These are phyloP conservation scores for Poecilus cupreus DNA, from an alignment of 2,888 invertebrate species.

Conservation along the genomic window DNA sequence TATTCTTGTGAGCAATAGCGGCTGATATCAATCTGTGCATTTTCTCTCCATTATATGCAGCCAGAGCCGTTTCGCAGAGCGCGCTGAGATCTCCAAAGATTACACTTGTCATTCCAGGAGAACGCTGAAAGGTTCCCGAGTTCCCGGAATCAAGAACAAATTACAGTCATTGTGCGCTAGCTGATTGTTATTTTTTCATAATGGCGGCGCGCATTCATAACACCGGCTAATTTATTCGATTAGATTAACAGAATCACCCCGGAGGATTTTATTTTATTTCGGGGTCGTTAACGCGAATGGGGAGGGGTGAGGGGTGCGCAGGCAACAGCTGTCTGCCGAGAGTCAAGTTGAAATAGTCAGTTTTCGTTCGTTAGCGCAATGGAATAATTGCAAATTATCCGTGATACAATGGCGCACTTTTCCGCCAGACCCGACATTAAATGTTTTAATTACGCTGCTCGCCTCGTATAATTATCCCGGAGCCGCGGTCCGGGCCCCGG, in stretches of 20 bases:
- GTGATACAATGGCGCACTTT: slow-evolving; percentile 28
- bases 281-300: neutral
- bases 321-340: neutral
- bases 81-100: neutral
- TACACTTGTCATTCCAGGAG: neutral
- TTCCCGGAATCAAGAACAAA: slow-evolving; percentile 28
- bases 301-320: neutral
- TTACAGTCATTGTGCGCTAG: slow-evolving; percentile 19
- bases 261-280: slow-evolving; percentile 20
- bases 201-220: slow-evolving; percentile 14
- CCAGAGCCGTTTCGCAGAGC: no score
- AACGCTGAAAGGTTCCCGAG: neutral
- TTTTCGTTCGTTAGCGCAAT: neutral
- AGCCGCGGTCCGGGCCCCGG: neutral
- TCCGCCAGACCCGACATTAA: neutral
- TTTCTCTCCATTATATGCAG: slow-evolving; percentile 10
- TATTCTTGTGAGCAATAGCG: neutral
- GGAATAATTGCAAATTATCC: slow-evolving; percentile 43
- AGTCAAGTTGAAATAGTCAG: neutral
- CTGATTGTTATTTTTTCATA: slow-evolving; percentile 22
- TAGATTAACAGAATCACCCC: slow-evolving; percentile 3
- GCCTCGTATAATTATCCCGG: neutral
- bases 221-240: slow-evolving; percentile 9
- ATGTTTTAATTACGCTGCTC: slow-evolving; percentile 18
- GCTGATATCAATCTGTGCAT: neutral